Base-by-base conservation (phyloP, 2,113 vertebrate genomes). In the Murina feae region DNA sequence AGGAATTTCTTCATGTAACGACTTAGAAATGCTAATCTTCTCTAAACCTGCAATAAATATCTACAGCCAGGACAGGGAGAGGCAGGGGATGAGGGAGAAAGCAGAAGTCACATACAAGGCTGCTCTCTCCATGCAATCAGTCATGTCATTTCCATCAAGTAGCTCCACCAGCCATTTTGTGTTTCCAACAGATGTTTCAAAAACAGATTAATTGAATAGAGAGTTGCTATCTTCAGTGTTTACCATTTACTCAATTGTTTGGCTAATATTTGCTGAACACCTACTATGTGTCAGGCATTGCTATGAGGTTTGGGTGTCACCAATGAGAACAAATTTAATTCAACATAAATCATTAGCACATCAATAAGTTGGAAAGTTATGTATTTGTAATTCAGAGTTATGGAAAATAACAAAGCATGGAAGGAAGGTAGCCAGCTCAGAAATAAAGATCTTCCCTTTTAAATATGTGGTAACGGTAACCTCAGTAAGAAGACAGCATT, bases 101-200 rank as follows among this genome's bases (percentile, higher is more conserved):
- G 20, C 9, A 47, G 18, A 17, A 49, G 44, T 12, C 32, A 14
- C 3, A 2, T 1, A 3, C 9, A 16, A 39, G 51, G n/a, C 16
- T 4, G 1, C 2, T 6, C 5, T 2, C 1, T 6, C 55, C 17
- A 44, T 9, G 25, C 2, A 1, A 5, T 0, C 7, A 2, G 35
- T 0, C 5, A 2, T 0, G 1, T 0, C 1, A 2, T 12, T 47
- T 6, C 1, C 1, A 7, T 4, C n/a, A 20, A 9, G 9, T 5
- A 47, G 42, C 11, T 39, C 53, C 17, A 2, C 1, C 28, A 7
- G 8, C 6, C 12, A 2, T 4, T 30, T 17, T 9, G 13, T 42
- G 39, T 21, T 74, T 78, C 25, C 39, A 25, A 44, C 9, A 30
- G 23, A 32, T 1, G 37, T 58, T 58, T 42, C 68, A 55, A 47